phyloP scores from a whole-genome alignment of 2,888 invertebrate genomes.

The Pomacea canaliculata region DNA sequence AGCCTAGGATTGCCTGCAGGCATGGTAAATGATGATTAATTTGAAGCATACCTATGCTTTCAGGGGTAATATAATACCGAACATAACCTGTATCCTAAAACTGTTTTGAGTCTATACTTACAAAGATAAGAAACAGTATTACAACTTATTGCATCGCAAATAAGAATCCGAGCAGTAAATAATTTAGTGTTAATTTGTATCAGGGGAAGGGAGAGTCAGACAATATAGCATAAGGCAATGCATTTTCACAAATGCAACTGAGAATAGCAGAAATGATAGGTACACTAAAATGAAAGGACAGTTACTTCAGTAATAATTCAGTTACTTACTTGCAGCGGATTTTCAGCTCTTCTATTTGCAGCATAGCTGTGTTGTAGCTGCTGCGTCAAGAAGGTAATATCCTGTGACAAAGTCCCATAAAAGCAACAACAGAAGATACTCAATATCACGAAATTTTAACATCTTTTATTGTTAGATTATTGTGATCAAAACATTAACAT shows the following conservation, averaged over 20 bases:
- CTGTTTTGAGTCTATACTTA: too few relatives aligned
- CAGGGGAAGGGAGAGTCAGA: too few relatives aligned
- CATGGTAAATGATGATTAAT: not conserved
- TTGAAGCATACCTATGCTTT: too few relatives aligned
- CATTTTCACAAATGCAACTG: too few relatives aligned
- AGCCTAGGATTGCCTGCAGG: not conserved
- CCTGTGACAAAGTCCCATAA: constrained; percentile 69
- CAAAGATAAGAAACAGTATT: too few relatives aligned
- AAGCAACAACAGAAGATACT: not conserved
- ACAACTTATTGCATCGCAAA: too few relatives aligned
- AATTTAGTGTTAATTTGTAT: too few relatives aligned
- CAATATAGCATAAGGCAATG: too few relatives aligned
- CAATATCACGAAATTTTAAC: not conserved
- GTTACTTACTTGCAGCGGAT: constrained; percentile 76
- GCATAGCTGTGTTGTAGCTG: constrained; percentile 93
- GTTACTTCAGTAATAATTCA: not conserved
- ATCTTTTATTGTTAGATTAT: not conserved
- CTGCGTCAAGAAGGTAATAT: constrained; percentile 88
- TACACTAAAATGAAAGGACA: not conserved
- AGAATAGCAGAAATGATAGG: constrained; percentile 15
- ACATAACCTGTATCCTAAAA: too few relatives aligned
- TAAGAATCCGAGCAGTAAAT: too few relatives aligned
- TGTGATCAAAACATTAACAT: too few relatives aligned
- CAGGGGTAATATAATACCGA: too few relatives aligned
- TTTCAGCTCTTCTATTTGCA: constrained; percentile 83